Percentiles rank a stretch among this genome's conserved stretches.
Evolutionary conservation across 1,140 invertebrate genomes (phyloP).

Genomic region (Magallana angulata): DNA sequence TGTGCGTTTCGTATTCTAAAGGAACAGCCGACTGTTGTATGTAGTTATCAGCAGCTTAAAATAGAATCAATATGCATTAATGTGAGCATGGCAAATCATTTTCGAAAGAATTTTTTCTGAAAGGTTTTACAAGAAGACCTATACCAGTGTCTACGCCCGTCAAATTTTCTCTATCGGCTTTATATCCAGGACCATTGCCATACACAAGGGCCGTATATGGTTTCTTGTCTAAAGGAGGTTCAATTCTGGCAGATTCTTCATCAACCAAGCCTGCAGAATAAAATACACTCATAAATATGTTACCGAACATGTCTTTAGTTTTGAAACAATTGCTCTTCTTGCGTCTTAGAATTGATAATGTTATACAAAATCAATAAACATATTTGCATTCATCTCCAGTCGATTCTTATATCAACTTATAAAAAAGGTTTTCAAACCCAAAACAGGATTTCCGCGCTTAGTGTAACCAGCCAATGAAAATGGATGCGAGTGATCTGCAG

Average conservation of each 20-base stretch:
- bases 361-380: no score
- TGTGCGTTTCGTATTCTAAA: slow-evolving; percentile 80
- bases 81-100: no score
- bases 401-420: neutral
- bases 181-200: slow-evolving; percentile 4
- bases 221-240: neutral
- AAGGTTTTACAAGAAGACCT: no score
- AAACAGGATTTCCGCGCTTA: slow-evolving; percentile 69
- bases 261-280: neutral
- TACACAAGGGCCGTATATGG: slow-evolving; percentile 18
- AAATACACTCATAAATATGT: neutral
- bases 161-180: neutral
- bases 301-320: no score
- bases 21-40: slow-evolving; percentile 68
- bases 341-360: no score
- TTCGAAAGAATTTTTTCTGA: no score
- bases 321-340: no score
- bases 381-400: no score
- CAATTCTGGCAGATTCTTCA: neutral
- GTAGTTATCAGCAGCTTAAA: slow-evolving; percentile 46
- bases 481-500: slow-evolving; percentile 88
- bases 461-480: slow-evolving; percentile 71
- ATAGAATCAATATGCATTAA: no score
- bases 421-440: slow-evolving; percentile 67
- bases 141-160: neutral